Conservation (phyloP, 2,113 vertebrate species). For the Microtus ochrogaster region DNA sequence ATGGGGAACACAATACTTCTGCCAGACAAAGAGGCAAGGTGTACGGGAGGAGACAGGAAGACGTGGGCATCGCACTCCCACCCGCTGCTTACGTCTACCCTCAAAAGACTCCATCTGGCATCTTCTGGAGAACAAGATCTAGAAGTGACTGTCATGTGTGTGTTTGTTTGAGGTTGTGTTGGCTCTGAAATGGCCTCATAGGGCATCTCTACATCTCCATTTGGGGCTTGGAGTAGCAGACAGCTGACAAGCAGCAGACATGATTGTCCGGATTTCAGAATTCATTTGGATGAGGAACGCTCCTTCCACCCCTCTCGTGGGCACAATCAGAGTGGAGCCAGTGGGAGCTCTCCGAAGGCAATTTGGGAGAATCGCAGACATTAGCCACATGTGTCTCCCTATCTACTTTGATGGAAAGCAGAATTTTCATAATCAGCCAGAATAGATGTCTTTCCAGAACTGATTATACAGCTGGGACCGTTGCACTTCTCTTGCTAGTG, state of each 20-base stretch:
- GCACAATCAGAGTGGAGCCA: background rate
- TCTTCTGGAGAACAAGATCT: background rate
- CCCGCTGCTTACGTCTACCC: background rate
- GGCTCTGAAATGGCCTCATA: background rate
- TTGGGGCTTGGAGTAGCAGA: background rate
- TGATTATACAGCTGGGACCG: background rate
- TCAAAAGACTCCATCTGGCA: background rate
- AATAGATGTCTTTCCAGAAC: constrained; percentile 41
- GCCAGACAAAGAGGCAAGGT: background rate
- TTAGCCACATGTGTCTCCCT: background rate
- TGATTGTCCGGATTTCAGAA: background rate
- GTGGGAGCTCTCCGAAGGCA: background rate
- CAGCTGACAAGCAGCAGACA: background rate
- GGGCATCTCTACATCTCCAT: constrained; percentile 16
- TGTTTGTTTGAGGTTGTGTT: background rate
- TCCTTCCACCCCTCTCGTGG: background rate
- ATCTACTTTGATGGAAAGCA: background rate
- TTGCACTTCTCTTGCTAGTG: background rate
- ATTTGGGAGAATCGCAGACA: background rate
- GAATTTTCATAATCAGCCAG: constrained; percentile 35
- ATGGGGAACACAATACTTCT: background rate
- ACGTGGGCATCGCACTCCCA: background rate
- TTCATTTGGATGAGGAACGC: constrained; percentile 20
- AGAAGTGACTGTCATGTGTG: background rate
- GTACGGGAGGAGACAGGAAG: background rate